Base-by-base conservation (phyloP, 2,797 vertebrate genomes). In the Gorsachius magnificus region DNA sequence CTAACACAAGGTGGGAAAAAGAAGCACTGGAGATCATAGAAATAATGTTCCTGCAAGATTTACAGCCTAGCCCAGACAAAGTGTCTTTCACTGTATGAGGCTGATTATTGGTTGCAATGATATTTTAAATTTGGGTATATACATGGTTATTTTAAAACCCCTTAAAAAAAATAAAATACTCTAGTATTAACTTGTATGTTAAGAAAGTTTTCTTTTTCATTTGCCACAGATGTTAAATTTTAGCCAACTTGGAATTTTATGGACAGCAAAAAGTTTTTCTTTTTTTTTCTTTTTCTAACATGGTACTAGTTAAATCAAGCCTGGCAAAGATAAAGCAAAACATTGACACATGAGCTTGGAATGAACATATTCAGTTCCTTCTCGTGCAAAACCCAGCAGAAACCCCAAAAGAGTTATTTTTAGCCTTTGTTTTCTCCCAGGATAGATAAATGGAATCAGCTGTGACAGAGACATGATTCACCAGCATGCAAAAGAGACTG, bases 401-500 rank as follows among this genome's bases (percentile, higher is more conserved):
- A 95, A 93, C 66, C 86, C 94, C 92, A 69, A 87, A 96, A 90
- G 68, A 69, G 80, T 95, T 97, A 96, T 97, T 97, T 97, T 96
- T 97, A 97, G 90, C 91, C 91, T 95, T 95, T 95, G 87, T 92
- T 96, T 96, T 94, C 94, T 95, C 89, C 90, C 71, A 90, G 83
- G 88, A 93, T 70, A 95, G 92, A 96, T 97, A 96, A 96, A 96
- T 96, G 94, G 87, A 97, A 96, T 97, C 96, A 96, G 88, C 96
- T 96, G 97, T 93, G 95, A 91, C 92, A 96, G 92, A 95, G 88
- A 82, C 94, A 93, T 82, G 94, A 96, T 96, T 96, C 89, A 96
- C 93, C 83, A 95, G 91, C 69, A 77, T 92, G 78, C 90, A 96
- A 93, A 77, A 93, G 87, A 75, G 91, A 38, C 88, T 96, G 95